A percentile compares a stretch with the other conserved stretches of the same genome.
Evolutionary conservation across 2,113 vertebrate genomes (phyloP).

Genomic region (Chaetodon auriga): DNA sequence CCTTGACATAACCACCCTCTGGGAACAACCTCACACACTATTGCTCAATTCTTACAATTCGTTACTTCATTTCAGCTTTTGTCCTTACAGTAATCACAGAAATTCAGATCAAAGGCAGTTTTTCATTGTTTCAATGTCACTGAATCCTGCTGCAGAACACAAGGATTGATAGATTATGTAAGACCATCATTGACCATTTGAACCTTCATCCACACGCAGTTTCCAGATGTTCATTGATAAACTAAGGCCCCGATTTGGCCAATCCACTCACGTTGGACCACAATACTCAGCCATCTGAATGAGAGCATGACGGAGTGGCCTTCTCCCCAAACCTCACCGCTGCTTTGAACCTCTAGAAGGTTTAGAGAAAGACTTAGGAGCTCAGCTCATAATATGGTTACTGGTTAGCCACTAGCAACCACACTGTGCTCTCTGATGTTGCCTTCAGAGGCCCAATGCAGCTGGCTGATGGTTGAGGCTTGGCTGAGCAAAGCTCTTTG

Average conservation of each 20-base stretch:
- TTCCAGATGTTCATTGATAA: constrained; percentile 81
- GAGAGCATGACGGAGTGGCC: constrained; percentile 78
- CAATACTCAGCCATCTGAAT: constrained; percentile 75
- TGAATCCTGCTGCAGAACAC: constrained; percentile 15
- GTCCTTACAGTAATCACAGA: constrained; percentile 10
- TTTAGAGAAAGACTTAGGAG: constrained; percentile 81
- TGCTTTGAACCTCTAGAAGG: constrained; percentile 82
- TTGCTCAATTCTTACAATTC: constrained; percentile 10
- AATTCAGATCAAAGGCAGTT: constrained; percentile 16
- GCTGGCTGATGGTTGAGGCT: constrained; percentile 79
- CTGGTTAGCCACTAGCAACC: constrained; percentile 86
- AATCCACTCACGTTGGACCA: constrained; percentile 64
- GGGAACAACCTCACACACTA: constrained; percentile 4
- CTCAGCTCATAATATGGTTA: constrained; percentile 85
- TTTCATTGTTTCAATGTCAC: constrained; percentile 27
- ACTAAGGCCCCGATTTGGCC: constrained; percentile 69
- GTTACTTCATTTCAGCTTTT: constrained; percentile 39
- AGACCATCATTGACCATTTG: constrained; percentile 63
- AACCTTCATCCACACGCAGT: constrained; percentile 59
- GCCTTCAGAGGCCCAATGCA: constrained; percentile 80
- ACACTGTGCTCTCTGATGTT: constrained; percentile 85
- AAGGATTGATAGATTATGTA: constrained; percentile 36
- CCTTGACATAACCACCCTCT: constrained; percentile 6
- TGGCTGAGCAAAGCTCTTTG: constrained; percentile 76
- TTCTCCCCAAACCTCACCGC: constrained; percentile 77